Conservation (phyloP, 2,113 vertebrate genomes). For the Notechis scutatus region DNA sequence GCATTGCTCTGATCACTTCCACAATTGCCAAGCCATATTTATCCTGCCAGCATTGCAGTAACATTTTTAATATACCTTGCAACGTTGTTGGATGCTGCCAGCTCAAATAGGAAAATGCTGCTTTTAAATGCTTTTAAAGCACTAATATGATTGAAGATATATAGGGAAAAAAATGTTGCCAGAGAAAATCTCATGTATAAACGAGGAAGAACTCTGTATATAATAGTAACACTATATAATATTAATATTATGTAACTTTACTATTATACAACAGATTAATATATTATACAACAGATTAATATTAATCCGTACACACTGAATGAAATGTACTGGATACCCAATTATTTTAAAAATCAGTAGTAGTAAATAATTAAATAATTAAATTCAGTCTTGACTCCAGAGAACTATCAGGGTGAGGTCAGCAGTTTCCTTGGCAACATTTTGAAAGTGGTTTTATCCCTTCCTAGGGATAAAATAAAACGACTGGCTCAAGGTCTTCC, state of each 20-base stretch:
- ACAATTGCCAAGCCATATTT: not conserved
- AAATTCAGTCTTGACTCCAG: not conserved
- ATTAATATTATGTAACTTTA: not conserved
- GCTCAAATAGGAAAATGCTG: not conserved
- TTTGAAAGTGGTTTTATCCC: not conserved
- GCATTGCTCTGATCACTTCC: not conserved
- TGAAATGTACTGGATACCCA: not conserved
- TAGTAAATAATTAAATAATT: not conserved
- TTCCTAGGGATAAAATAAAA: not conserved
- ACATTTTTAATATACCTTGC: not conserved
- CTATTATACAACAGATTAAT: not conserved
- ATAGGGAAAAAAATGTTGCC: not conserved
- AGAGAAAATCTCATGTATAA: not conserved
- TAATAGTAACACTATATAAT: not conserved
- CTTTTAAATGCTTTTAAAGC: not conserved
- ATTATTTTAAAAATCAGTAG: not conserved
- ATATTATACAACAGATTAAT: not conserved
- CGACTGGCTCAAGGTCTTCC: not conserved
- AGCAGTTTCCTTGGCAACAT: not conserved
- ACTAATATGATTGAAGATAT: not conserved
- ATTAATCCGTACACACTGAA: not conserved
- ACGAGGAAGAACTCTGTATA: not conserved
- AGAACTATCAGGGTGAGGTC: not conserved
- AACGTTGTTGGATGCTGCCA: not conserved
- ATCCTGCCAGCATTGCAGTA: not conserved